A percentile compares a stretch with the other conserved stretches of the same genome.
Evolutionary conservation across 2,113 vertebrate species (phyloP).

Genomic region (Passer domesticus): DNA sequence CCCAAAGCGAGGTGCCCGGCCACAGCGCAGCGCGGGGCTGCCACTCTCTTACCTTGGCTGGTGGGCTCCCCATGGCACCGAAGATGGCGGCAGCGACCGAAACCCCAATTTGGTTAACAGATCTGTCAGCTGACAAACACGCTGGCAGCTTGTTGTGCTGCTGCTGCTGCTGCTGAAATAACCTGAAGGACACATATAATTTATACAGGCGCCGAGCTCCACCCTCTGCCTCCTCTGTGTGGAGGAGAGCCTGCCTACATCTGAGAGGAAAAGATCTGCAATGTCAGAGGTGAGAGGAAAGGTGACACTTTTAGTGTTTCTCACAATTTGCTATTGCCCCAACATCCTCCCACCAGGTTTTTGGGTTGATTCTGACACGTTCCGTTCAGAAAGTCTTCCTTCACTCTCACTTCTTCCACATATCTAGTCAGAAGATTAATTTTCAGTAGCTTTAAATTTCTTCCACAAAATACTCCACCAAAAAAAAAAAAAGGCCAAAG

Average conservation of each 20-base stretch:
- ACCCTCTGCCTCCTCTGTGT: conserved; percentile 51
- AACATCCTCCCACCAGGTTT: not conserved
- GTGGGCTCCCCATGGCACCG: conserved; percentile 30
- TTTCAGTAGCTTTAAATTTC: not conserved
- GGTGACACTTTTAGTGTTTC: not conserved
- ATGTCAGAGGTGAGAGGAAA: conserved; percentile 8
- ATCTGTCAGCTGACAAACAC: conserved; percentile 43
- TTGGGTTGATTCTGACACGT: not conserved
- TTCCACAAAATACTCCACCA: not conserved
- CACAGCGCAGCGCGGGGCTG: rapidly evolving
- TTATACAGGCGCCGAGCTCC: conserved; percentile 46
- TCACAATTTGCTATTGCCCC: not conserved
- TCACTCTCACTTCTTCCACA: not conserved
- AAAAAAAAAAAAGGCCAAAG: not conserved
- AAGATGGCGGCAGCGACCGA: conserved; percentile 8
- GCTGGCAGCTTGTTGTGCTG: conserved; percentile 12
- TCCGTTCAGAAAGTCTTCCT: not conserved
- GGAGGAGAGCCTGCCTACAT: conserved; percentile 15
- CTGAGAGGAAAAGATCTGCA: not conserved
- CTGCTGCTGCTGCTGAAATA: conserved; percentile 23
- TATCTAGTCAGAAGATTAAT: not conserved
- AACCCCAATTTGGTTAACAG: conserved; percentile 14
- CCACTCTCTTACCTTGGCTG: conserved; percentile 50
- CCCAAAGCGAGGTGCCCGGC: not conserved
- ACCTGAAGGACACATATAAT: conserved; percentile 60